Evolutionary conservation across 1,140 invertebrate genomes (phyloP).

Genomic region (Sycobia sp.): DNA sequence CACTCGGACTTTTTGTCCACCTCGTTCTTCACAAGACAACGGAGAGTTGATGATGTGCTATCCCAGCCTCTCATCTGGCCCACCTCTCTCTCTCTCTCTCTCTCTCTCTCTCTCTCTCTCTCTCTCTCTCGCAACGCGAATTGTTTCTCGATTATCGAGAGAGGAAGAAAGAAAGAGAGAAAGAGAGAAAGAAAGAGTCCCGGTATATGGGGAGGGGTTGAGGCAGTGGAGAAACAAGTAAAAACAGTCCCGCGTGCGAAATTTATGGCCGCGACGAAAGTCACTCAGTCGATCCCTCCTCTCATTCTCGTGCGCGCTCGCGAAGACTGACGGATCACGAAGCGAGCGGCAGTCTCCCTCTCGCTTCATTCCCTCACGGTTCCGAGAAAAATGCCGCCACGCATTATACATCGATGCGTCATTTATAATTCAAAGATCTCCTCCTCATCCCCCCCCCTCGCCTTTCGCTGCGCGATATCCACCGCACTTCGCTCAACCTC

Average conservation of each 20-base stretch:
- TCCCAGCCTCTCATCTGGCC: neutral
- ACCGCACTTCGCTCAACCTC: no score
- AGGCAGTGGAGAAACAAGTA: no score
- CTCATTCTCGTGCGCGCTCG: neutral
- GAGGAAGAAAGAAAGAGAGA: no score
- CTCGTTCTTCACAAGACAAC: neutral
- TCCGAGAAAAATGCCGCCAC: conserved; percentile 8
- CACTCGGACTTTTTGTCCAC: conserved; percentile 28
- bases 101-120: neutral
- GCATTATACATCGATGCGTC: neutral
- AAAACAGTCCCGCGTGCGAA: conserved; percentile 17
- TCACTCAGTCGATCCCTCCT: conserved; percentile 16
- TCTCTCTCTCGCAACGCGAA: neutral
- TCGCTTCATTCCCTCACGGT: conserved; percentile 6
- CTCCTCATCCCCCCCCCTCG: no score
- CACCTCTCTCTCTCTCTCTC: neutral
- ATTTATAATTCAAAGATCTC: conserved; percentile 32
- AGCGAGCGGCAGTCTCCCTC: neutral
- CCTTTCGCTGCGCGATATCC: no score
- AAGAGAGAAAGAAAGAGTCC: no score
- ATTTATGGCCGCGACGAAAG: conserved; percentile 29
- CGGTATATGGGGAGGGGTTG: no score
- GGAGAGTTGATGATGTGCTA: conserved; percentile 13
- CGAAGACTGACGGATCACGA: neutral
- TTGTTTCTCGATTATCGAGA: conserved; percentile 28